Conservation (phyloP, 2,888 invertebrate genomes). For the Teleiodes luculella region DNA sequence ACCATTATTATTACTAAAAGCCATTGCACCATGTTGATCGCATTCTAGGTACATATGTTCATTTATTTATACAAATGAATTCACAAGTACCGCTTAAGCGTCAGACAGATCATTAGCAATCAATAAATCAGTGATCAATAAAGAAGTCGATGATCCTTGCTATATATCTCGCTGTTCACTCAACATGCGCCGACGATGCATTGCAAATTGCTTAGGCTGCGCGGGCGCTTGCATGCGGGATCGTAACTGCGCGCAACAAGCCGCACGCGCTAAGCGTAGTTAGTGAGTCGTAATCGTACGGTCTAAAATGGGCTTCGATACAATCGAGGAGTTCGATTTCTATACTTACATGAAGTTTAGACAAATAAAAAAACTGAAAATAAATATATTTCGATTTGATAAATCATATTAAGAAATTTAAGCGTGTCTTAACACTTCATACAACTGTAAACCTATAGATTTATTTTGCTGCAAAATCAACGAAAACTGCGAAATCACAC, state of each 20-base stretch:
- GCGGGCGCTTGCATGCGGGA: neutral
- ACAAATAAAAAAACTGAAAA: too few relatives aligned
- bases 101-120: slow-evolving; percentile 3
- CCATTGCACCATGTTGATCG: too few relatives aligned
- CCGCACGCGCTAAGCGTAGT: slow-evolving; percentile 1
- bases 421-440: too few relatives aligned
- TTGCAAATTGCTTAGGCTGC: neutral
- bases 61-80: neutral
- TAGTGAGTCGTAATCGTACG: slow-evolving; percentile 1
- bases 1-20: too few relatives aligned
- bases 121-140: slow-evolving; percentile 11
- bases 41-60: too few relatives aligned
- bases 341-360: too few relatives aligned
- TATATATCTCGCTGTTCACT: slow-evolving; percentile 3
- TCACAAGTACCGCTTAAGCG: neutral
- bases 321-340: too few relatives aligned
- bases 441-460: too few relatives aligned
- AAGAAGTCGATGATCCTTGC: slow-evolving; percentile 19
- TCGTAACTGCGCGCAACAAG: neutral
- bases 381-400: too few relatives aligned
- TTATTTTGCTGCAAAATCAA: too few relatives aligned
- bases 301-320: neutral
- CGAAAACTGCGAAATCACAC: too few relatives aligned
- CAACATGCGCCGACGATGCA: slow-evolving; percentile 17
- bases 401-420: too few relatives aligned